Percentiles rank a stretch among this genome's conserved stretches.
phyloP scores from a whole-genome alignment of 2,888 invertebrate genomes.

The Conchocele bisecta region DNA sequence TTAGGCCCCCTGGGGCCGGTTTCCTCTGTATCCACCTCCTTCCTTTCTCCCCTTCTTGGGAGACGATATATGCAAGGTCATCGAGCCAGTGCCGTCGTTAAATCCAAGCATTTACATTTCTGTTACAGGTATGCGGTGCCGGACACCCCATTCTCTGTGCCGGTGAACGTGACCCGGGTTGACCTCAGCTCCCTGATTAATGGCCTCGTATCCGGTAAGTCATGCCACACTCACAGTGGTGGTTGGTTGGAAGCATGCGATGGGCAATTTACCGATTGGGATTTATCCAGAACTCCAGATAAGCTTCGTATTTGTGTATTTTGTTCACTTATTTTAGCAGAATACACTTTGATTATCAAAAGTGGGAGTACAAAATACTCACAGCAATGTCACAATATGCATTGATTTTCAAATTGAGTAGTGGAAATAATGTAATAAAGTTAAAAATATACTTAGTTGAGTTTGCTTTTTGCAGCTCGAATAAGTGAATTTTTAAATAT shows the following conservation, averaged over 20 bases:
- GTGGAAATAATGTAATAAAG: no score
- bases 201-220: conserved; percentile 87
- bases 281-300: not conserved
- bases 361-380: no score
- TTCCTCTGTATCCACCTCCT: no score
- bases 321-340: not conserved
- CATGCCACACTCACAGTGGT: not conserved
- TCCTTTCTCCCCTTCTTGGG: no score
- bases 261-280: not conserved
- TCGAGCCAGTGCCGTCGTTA: not conserved
- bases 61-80: no score
- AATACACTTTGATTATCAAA: no score
- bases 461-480: no score
- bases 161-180: conserved; percentile 87
- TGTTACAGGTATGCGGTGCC: conserved; percentile 92
- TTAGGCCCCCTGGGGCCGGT: not conserved
- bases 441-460: no score
- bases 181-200: conserved; percentile 92
- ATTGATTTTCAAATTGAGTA: no score
- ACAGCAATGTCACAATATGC: no score
- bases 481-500: no score
- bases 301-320: not conserved
- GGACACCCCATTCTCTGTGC: conserved; percentile 92
- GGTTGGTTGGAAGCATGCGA: no score
- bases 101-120: conserved; percentile 16